Conservation (phyloP, 1,140 invertebrate genomes). For the Bombus cullumanus region DNA sequence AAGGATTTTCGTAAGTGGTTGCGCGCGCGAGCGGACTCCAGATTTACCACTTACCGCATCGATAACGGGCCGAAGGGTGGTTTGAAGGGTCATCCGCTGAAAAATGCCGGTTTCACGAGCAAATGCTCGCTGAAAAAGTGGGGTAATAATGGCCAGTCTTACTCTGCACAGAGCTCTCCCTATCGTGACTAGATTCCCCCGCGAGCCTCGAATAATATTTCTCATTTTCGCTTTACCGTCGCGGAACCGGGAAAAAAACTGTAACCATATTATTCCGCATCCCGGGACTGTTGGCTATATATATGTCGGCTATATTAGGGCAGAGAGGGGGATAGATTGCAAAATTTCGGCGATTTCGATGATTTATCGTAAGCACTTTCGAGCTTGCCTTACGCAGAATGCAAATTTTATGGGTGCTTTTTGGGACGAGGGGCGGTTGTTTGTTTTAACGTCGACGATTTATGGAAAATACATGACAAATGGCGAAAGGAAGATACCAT, state of each 20-base stretch:
- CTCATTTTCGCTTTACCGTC: conserved; percentile 20
- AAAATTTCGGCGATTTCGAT: neutral
- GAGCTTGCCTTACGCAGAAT: neutral
- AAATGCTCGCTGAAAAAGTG: conserved; percentile 48
- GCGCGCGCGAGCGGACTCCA: neutral
- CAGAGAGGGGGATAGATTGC: too few relatives aligned
- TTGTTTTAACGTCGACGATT: neutral
- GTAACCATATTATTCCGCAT: neutral
- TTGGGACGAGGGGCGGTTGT: too few relatives aligned
- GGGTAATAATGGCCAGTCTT: too few relatives aligned
- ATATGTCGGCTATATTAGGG: neutral
- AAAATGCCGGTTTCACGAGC: conserved; percentile 44
- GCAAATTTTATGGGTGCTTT: conserved; percentile 14
- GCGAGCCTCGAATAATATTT: conserved; percentile 40
- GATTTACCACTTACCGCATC: conserved; percentile 30
- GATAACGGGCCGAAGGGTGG: neutral
- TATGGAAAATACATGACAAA: neutral
- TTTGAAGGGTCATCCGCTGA: conserved; percentile 39
- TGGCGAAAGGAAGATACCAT: neutral
- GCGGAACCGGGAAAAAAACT: neutral
- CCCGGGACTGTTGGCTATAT: neutral
- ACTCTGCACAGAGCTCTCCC: neutral
- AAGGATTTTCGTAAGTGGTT: conserved; percentile 28
- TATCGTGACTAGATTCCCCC: neutral
- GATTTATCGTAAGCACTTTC: neutral